A percentile compares a stretch with the other conserved stretches of the same genome.
phyloP scores from a whole-genome alignment of 2,797 vertebrate species.

The Geotrypetes seraphini region DNA sequence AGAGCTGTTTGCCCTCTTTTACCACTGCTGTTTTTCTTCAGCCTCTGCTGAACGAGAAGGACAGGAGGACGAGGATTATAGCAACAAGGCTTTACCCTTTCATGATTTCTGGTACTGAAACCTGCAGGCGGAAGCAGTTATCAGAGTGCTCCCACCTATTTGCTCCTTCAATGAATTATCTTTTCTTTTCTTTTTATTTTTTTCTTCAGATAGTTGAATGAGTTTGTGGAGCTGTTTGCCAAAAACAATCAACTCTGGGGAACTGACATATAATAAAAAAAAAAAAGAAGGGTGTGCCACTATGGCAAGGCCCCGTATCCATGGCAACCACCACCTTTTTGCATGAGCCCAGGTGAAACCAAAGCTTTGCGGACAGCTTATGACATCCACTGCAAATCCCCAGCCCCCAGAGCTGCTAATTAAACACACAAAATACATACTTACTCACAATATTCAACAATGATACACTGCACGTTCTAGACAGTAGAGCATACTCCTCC shows the following conservation, averaged over 20 bases:
- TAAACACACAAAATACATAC: not conserved
- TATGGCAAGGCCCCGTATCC: constrained; percentile 36
- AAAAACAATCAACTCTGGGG: constrained; percentile 59
- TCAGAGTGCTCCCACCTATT: constrained; percentile 14
- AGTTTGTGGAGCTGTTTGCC: constrained; percentile 54
- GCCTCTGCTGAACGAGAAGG: too few species aligned
- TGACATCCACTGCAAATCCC: constrained; percentile 20
- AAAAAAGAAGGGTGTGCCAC: constrained; percentile 64
- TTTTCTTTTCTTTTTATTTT: constrained; percentile 21
- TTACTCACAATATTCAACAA: not conserved
- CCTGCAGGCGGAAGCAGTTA: not conserved
- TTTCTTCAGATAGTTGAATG: constrained; percentile 50
- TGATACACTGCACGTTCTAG: not conserved
- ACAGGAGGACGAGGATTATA: too few species aligned
- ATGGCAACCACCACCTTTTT: constrained; percentile 58
- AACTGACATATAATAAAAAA: constrained; percentile 54
- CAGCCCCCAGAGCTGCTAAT: not conserved
- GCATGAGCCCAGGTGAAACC: constrained; percentile 47
- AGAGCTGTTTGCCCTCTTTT: too few species aligned
- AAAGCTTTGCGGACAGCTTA: constrained; percentile 22
- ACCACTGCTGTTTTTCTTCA: too few species aligned
- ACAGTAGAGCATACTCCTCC: not conserved
- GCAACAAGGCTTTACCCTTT: too few species aligned
- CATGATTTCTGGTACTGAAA: too few species aligned
- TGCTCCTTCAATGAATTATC: not conserved